Percentiles rank a stretch among this genome's conserved stretches.
phyloP scores from a whole-genome alignment of 2,888 invertebrate species.

The Tenthredo mesomela region DNA sequence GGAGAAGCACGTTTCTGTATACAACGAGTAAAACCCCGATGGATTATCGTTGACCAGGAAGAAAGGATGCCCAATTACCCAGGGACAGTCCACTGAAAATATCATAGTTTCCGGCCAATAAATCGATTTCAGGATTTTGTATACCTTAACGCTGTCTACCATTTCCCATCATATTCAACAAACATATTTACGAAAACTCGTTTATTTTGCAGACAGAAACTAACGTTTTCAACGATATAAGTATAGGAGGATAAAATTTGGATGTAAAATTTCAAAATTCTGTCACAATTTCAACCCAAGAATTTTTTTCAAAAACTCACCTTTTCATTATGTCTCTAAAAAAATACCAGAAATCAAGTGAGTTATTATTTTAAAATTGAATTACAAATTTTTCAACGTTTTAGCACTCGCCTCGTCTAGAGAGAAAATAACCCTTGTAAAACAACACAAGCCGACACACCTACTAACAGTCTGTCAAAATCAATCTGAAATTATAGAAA shows the following conservation, averaged over 20 bases:
- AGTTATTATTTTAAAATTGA: background rate
- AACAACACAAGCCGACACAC: background rate
- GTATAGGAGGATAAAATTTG: background rate
- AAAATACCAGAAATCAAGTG: background rate
- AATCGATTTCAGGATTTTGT: background rate
- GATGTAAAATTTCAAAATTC: background rate
- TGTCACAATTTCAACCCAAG: background rate
- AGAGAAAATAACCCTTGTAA: background rate
- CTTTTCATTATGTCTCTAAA: background rate
- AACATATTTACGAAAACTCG: background rate
- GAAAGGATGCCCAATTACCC: background rate
- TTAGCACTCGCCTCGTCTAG: background rate
- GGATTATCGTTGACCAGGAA: constrained; percentile 14
- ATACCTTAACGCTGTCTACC: background rate
- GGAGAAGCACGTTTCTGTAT: background rate
- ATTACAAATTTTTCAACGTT: background rate
- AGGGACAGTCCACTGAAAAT: background rate
- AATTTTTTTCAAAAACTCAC: background rate
- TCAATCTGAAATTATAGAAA: background rate
- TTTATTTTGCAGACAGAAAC: background rate
- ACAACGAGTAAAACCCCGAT: background rate
- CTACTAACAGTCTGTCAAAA: background rate
- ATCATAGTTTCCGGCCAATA: background rate
- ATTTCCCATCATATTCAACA: background rate
- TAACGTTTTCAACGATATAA: background rate